Percentiles rank a stretch among this genome's conserved stretches.
Evolutionary conservation across 2,113 vertebrate species (phyloP).

Genomic region (Mastomys natalensis): DNA sequence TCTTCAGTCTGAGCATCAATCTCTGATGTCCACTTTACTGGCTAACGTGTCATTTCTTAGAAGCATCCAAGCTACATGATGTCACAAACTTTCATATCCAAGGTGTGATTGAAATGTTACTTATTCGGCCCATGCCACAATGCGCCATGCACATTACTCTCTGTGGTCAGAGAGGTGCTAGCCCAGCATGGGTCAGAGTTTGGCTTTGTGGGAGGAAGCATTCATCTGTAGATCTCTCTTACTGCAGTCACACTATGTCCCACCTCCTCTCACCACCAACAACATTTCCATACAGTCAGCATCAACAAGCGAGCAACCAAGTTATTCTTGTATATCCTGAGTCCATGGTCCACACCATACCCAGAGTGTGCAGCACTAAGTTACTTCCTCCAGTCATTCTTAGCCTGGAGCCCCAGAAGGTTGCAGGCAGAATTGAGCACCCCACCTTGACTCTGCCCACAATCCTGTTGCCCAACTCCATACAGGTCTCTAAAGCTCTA

Average conservation of each 20-base stretch:
- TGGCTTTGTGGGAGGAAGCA: background rate
- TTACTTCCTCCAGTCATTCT: constrained; percentile 30
- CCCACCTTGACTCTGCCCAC: background rate
- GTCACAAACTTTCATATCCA: background rate
- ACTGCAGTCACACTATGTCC: background rate
- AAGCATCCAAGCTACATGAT: background rate
- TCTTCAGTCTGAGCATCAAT: background rate
- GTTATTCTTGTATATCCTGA: background rate
- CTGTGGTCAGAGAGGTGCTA: background rate
- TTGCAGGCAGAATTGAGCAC: background rate
- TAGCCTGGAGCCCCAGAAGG: background rate
- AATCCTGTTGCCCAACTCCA: background rate
- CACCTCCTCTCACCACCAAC: background rate
- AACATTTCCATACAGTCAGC: background rate
- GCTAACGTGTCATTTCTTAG: constrained; percentile 23
- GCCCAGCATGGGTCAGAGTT: background rate
- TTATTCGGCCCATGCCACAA: background rate
- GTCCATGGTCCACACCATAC: background rate
- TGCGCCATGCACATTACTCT: background rate
- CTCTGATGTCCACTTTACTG: background rate
- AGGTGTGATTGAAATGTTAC: constrained; percentile 8
- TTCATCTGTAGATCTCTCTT: background rate
- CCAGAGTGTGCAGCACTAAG: background rate
- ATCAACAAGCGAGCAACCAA: background rate
- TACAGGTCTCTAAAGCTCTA: background rate